Evolutionary conservation across 2,888 invertebrate species (phyloP).

Genomic region (Gymnosoma rotundatum): DNA sequence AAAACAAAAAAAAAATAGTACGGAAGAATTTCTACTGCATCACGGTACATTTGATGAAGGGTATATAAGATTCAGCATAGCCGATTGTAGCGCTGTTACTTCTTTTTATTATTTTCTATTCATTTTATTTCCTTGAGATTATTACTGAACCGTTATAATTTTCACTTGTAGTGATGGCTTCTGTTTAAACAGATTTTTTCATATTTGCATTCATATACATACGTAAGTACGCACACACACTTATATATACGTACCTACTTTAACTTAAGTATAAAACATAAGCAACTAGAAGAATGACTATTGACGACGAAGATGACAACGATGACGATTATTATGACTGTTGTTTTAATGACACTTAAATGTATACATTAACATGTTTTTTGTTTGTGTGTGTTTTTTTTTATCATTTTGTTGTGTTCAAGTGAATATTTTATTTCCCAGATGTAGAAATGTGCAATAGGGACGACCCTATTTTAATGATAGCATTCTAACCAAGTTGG

Average conservation of each 20-base stretch:
- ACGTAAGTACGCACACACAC: too few relatives aligned
- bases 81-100: background rate
- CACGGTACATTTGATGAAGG: too few relatives aligned
- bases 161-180: constrained; percentile 32
- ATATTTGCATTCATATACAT: background rate
- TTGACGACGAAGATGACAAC: constrained; percentile 12
- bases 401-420: background rate
- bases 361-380: constrained; percentile 55
- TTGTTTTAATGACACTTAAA: constrained; percentile 64
- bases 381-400: constrained; percentile 16
- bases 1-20: too few relatives aligned
- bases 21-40: too few relatives aligned
- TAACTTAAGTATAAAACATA: background rate
- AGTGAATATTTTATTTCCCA: background rate
- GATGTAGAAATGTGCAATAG: background rate
- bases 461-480: background rate
- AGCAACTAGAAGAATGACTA: constrained; percentile 1
- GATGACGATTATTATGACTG: constrained; percentile 42
- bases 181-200: constrained; percentile 30
- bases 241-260: too few relatives aligned
- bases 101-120: background rate
- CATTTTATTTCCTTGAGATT: constrained; percentile 48
- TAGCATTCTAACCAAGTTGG: too few relatives aligned
- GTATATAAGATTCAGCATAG: too few relatives aligned
- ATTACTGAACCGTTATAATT: constrained; percentile 52